Conservation (phyloP, 2,797 vertebrate species). For the Malurus leucopterus region DNA sequence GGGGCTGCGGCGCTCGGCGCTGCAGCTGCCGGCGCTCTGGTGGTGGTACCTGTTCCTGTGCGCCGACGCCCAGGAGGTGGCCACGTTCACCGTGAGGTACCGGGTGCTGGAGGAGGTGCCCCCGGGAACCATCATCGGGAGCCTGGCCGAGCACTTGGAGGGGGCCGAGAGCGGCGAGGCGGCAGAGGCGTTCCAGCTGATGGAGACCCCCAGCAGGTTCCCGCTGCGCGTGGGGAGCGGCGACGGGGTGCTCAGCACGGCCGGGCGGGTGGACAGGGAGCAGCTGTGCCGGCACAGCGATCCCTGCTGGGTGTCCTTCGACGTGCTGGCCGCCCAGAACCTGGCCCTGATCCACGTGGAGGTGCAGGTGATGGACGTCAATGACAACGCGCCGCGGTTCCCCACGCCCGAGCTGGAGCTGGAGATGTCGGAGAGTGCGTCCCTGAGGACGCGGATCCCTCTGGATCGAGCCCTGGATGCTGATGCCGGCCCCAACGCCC, state of each 20-base stretch:
- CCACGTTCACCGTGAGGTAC: slow-evolving; percentile 76
- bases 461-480: slow-evolving; percentile 86
- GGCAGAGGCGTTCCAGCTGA: slow-evolving; percentile 81
- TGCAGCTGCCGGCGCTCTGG: slow-evolving; percentile 53
- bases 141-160: slow-evolving; percentile 78
- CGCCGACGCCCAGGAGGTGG: slow-evolving; percentile 65
- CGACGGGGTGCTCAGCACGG: slow-evolving; percentile 82
- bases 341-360: slow-evolving; percentile 83
- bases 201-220: slow-evolving; percentile 80
- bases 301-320: slow-evolving; percentile 84
- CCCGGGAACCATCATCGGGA: slow-evolving; percentile 79
- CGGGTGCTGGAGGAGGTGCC: slow-evolving; percentile 85
- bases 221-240: slow-evolving; percentile 75
- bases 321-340: slow-evolving; percentile 79
- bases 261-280: slow-evolving; percentile 84
- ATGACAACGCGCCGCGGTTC: slow-evolving; percentile 87
- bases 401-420: slow-evolving; percentile 81
- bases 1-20: slow-evolving; percentile 38
- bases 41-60: slow-evolving; percentile 61
- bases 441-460: slow-evolving; percentile 83
- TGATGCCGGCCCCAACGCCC: slow-evolving; percentile 79
- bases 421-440: slow-evolving; percentile 88
- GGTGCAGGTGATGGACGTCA: slow-evolving; percentile 87
- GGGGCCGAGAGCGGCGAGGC: slow-evolving; percentile 61
- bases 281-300: slow-evolving; percentile 82